Conservation (phyloP, 1,140 invertebrate species). For the Apocrypta bakeri region DNA sequence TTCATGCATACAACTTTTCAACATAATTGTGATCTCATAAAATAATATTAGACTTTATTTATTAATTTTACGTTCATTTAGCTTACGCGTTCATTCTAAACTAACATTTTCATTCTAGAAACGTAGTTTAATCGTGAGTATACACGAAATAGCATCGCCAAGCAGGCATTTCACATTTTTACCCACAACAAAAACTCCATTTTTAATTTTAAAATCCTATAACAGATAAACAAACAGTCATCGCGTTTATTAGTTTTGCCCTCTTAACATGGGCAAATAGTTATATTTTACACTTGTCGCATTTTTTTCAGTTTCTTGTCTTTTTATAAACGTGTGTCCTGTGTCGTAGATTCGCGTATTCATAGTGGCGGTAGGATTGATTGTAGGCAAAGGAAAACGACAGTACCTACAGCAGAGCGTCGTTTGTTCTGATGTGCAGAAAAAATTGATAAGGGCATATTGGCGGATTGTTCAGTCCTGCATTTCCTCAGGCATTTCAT, state of each 20-base stretch:
- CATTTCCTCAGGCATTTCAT: constrained; percentile 98
- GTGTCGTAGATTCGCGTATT: constrained; percentile 54
- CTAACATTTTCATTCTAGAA: constrained; percentile 38
- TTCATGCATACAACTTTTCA: constrained; percentile 23
- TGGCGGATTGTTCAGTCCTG: constrained; percentile 83
- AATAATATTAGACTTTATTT: constrained; percentile 44
- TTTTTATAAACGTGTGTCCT: constrained; percentile 54
- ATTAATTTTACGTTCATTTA: constrained; percentile 39
- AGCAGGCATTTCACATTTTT: constrained; percentile 68
- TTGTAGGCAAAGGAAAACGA: constrained; percentile 69
- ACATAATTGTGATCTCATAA: constrained; percentile 30
- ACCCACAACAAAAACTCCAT: constrained; percentile 69
- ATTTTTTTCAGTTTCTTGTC: constrained; percentile 49
- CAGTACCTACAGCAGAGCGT: constrained; percentile 66
- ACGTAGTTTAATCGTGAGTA: constrained; percentile 54
- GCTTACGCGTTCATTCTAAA: constrained; percentile 14
- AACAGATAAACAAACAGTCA: constrained; percentile 72
- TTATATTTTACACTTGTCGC: constrained; percentile 58
- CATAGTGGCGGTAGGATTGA: constrained; percentile 58
- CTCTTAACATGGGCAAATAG: constrained; percentile 67
- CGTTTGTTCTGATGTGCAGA: constrained; percentile 64
- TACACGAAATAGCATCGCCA: constrained; percentile 71
- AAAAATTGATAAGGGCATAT: constrained; percentile 59
- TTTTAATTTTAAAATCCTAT: constrained; percentile 68
- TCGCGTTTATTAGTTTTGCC: constrained; percentile 67